Percentiles rank a stretch among this genome's conserved stretches.
Conservation (phyloP, 1,140 invertebrate species). For the Asbolus verrucosus region DNA sequence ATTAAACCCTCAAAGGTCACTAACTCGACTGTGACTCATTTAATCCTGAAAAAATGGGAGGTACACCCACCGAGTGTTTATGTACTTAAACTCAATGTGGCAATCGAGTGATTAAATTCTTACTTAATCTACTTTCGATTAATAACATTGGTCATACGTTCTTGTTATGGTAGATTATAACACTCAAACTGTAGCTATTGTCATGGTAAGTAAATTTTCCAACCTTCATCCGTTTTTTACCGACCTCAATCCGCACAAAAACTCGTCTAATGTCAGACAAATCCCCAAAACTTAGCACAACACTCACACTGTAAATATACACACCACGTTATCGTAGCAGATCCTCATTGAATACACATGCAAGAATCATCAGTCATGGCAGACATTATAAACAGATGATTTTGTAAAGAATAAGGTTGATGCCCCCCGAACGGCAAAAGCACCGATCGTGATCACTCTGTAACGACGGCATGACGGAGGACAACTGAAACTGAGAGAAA, state of each 20-base stretch:
- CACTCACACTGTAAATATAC: constrained; percentile 12
- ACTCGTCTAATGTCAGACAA: too few species aligned
- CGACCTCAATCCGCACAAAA: too few species aligned
- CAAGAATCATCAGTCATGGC: constrained; percentile 35
- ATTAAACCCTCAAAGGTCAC: constrained; percentile 7
- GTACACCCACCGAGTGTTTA: constrained; percentile 12
- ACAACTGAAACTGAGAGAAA: constrained; percentile 31
- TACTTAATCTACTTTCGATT: constrained; percentile 5
- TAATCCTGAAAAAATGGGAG: constrained; percentile 9
- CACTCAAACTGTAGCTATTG: too few species aligned
- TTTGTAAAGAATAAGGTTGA: constrained; percentile 32
- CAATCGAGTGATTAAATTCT: background rate
- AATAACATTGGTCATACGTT: too few species aligned
- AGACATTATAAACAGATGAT: constrained; percentile 38
- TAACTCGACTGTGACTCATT: constrained; percentile 10
- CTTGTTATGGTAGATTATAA: too few species aligned
- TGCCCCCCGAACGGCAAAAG: constrained; percentile 27
- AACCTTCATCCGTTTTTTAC: too few species aligned
- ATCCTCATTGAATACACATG: constrained; percentile 29
- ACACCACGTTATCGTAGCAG: constrained; percentile 32
- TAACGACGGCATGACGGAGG: constrained; percentile 25
- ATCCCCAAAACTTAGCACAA: too few species aligned
- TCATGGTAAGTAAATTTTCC: too few species aligned
- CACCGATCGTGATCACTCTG: constrained; percentile 26
- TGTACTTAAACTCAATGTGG: constrained; percentile 14